Base-by-base conservation (phyloP, 2,888 invertebrate genomes). In the Athalia circularis region DNA sequence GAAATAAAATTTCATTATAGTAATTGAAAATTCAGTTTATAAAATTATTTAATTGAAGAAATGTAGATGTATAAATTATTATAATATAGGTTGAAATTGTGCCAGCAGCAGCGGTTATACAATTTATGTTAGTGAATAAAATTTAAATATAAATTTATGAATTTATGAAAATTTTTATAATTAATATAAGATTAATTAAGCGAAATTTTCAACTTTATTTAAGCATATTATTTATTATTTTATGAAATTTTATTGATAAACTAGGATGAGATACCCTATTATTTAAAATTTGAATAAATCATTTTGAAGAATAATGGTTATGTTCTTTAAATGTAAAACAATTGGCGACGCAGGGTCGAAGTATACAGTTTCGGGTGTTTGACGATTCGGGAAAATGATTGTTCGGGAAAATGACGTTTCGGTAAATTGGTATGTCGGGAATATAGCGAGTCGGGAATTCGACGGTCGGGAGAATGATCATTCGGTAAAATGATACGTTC, bases 21-120 rank as follows among this genome's bases (percentile, higher is more conserved):
- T 91, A 92, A 82, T 86, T 29, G 29, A 29, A 29, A 29, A 29
- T 87, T 86, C 89, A 91, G 90, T 92, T 92, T 91, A 91, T 92
- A 91, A 87, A 91, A 89, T 92, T 92, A 92, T 29, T 91, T 86
- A 29, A 92, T 92, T 92, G 85, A 89, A 91, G 84, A 90, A 87
- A 85, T 86, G 86, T 86, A 88, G 91, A 90, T 92, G 91, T 91
- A 91, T 92, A 91, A 87, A 91, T 89, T 92, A 92, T 92, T 85
- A 87, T 62, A 62, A 62, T 15, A 62, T 62, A 62, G 91, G 92
- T 92, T 88, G 92, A 93, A 91, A 92, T 93, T 93, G 93, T 93
- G 93, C 93, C 93, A 94, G 94, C 94, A 93, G 92, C 92, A 92
- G 94, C 93, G 94, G 93, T 94, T 94, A 94, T 86, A 93, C 93